Evolutionary conservation across 2,888 invertebrate genomes (phyloP), one percentile per base, ranked within the genome.

Genomic region (Yponomeuta cagnagella): DNA sequence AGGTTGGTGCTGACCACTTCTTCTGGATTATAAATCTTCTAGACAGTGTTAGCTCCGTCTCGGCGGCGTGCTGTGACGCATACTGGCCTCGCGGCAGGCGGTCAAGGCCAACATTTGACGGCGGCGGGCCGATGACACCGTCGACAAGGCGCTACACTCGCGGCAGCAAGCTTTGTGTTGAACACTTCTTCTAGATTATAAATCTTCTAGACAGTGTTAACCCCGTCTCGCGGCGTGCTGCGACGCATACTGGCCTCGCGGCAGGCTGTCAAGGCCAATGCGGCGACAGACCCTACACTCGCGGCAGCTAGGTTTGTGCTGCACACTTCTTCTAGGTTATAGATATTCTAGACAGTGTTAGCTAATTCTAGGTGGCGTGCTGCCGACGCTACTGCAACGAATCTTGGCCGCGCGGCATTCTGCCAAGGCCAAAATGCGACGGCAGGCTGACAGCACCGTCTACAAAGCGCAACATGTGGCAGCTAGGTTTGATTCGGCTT

Each of bases 201-300:
- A 37, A 37, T 37, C 5, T 37, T 2, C 37, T 37, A 37, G 37
- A 37, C 37, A 37, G 37, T 37, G 2, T 37, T 37, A 37, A 5
- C 37, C 5, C 37, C 5, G 37, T 37, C 5, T 37, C 94, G 95
- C 77, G 99, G 99, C 0, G 95, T 99, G 63, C 90, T 99, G 33
- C 94, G 96, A 72, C 97, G 99, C 87, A 98, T 99, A 75, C 92
- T 99, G 30, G 96, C 97, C n/a, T 98, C 99, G 0, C 93, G 99
- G 66, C 94, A 98, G 72, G 98, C 99, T 95, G 98, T 97, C 0
- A 97, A 97, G 82, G 95, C 95, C 75, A 94, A 94, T 91, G 88
- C 90, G 90, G 71, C 75, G 85, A 73, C 92, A 92, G 75, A 89
- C 87, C 0, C 98, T 99, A 97, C 96, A 98, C 88, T 96, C 97